Evolutionary conservation across 2,888 invertebrate genomes (phyloP), one percentile per base, ranked within the genome.

Genomic region (Maniola hyperantus): DNA sequence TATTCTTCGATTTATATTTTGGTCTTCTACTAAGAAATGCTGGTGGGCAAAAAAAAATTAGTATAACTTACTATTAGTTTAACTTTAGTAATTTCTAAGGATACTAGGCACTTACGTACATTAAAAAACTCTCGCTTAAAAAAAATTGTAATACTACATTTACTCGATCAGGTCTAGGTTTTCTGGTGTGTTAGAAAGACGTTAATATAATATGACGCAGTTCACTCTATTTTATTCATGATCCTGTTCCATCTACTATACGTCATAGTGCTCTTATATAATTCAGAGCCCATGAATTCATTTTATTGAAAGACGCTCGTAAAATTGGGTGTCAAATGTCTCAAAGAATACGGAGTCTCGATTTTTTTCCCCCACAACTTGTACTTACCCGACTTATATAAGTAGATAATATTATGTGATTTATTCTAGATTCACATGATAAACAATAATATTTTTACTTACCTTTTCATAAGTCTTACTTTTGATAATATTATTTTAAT

Each of bases 261-360:
- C 48, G 18, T 18, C 8, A 26, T 51, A 26, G 13, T 26, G 26
- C 34, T 11, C 36, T 54, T 34, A 34, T 36, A 44, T 26, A 44
- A 20, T 26, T 44, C 75, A 74, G 71, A 74, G 72, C 71, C 74
- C 77, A 79, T 78, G 79, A 82, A 81, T 83, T 78, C 79, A 67
- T 72, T 79, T 84, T 34, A 15, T 86, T 81, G 84, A 82, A 84
- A 79, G 77, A 74, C 76, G 72, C 77, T 78, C 82, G 80, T 86
- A 83, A 85, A 86, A 83, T 77, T 73, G 79, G 76, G 79, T 79
- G 80, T 82, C 78, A 82, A 83, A 84, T 81, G 81, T 75, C 74
- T 75, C 74, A 73, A 73, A 68, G 77, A 79, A 83, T 79, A 76
- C 77, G 71, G 71, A 74, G 78, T 78, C 77, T 71, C 71, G 72